Percentiles rank a stretch among this genome's conserved stretches.
Evolutionary conservation across 2,888 invertebrate genomes (phyloP).

Genomic region (Torymus tubicola): DNA sequence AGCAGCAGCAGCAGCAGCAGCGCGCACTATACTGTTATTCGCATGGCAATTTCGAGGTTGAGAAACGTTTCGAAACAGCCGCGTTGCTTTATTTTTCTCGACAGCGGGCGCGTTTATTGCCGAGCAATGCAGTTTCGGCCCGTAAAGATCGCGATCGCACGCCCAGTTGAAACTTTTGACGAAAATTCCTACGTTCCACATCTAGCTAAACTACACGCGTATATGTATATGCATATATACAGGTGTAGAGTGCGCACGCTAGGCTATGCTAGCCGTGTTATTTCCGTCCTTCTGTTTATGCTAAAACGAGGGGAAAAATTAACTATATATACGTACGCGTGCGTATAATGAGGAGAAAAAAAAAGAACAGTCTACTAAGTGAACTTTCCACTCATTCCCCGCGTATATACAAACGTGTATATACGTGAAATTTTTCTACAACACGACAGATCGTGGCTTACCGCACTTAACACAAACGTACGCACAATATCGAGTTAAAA

Average conservation of each 20-base stretch:
- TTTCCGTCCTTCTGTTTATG: not conserved
- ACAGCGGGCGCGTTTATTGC: too few species aligned
- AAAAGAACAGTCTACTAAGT: not conserved
- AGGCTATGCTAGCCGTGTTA: not conserved
- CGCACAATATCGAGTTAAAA: conserved; percentile 19
- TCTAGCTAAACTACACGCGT: too few species aligned
- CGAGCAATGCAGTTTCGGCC: too few species aligned
- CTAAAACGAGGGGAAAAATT: conserved; percentile 2
- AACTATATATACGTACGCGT: not conserved
- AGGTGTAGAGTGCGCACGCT: too few species aligned
- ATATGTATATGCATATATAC: too few species aligned
- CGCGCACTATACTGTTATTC: too few species aligned
- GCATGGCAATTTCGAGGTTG: too few species aligned
- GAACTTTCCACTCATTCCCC: not conserved
- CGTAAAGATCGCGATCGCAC: too few species aligned
- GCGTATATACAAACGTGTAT: not conserved
- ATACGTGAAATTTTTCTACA: conserved; percentile 2
- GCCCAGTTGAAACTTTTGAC: too few species aligned
- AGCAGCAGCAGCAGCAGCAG: too few species aligned
- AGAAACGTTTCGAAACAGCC: too few species aligned
- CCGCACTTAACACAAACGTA: not conserved
- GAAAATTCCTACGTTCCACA: too few species aligned
- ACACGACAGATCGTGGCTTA: not conserved
- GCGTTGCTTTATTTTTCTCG: not conserved
- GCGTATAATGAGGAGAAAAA: not conserved